These are phyloP conservation scores for Cerastis rubricosa DNA, from an alignment of 2,888 invertebrate species.

Conservation along the genomic window DNA sequence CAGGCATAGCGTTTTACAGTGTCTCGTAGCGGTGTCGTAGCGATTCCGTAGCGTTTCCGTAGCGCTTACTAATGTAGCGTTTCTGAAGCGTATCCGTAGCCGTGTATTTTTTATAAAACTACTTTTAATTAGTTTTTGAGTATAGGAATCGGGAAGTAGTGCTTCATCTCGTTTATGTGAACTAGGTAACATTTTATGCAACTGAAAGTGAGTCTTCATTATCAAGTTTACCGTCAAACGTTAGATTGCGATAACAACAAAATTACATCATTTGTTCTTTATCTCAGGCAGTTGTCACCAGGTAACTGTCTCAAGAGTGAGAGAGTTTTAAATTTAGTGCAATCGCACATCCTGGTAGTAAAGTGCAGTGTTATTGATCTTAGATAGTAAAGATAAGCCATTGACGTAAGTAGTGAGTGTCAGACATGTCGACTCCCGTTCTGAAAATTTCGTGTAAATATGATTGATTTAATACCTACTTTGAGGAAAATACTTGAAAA, in stretches of 20 bases:
- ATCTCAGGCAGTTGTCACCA: conserved; percentile 53
- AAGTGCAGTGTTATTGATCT: conserved; percentile 52
- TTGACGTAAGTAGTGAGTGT: conserved; percentile 57
- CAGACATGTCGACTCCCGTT: conserved; percentile 54
- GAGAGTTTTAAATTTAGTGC: conserved; percentile 49
- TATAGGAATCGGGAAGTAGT: neutral
- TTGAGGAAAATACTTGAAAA: conserved; percentile 23
- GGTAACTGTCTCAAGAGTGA: conserved; percentile 36
- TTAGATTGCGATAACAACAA: conserved; percentile 59
- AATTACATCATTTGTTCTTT: conserved; percentile 55
- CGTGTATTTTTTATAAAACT: neutral
- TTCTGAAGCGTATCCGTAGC: conserved; percentile 6
- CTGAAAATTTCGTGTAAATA: conserved; percentile 18
- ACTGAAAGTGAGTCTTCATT: conserved; percentile 33
- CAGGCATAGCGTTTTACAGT: neutral
- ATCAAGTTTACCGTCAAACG: conserved; percentile 47
- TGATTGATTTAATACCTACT: conserved; percentile 52
- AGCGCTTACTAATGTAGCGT: neutral
- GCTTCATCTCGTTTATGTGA: neutral
- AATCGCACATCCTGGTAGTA: conserved; percentile 56
- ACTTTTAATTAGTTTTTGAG: neutral
- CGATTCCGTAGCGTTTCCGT: neutral
- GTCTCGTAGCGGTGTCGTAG: neutral
- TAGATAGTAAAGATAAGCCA: conserved; percentile 54
- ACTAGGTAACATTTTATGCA: neutral